These are phyloP conservation scores for Paramisgurnus dabryanus DNA, from an alignment of 2,113 vertebrate genomes.

Conservation along the genomic window DNA sequence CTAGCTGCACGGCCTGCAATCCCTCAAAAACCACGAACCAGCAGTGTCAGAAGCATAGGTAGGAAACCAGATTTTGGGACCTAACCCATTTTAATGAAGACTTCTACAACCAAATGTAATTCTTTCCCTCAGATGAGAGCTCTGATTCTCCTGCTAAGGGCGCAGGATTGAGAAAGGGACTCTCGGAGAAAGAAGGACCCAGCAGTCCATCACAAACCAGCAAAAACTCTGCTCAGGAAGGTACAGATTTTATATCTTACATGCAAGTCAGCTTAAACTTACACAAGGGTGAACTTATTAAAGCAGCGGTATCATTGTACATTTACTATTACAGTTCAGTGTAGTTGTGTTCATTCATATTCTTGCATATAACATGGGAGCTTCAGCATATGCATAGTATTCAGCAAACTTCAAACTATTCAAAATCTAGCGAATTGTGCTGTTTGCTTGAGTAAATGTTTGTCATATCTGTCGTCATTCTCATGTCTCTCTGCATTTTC, in stretches of 20 bases:
- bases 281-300: background rate
- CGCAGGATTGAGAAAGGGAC: slow-evolving; percentile 79
- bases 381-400: no score
- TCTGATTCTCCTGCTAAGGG: slow-evolving; percentile 81
- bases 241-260: slow-evolving; percentile 66
- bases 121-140: slow-evolving; percentile 76
- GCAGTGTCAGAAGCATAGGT: slow-evolving; percentile 80
- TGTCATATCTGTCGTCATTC: background rate
- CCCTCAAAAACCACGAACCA: slow-evolving; percentile 85
- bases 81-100: no score
- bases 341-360: no score
- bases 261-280: background rate
- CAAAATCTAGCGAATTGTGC: no score
- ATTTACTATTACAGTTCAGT: no score
- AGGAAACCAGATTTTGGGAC: slow-evolving; percentile 3
- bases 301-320: no score
- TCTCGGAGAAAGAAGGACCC: slow-evolving; percentile 85
- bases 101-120: no score
- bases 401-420: no score
- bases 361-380: no score
- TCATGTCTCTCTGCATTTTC: background rate
- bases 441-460: background rate
- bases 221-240: slow-evolving; percentile 82
- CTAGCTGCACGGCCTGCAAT: slow-evolving; percentile 81
- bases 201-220: slow-evolving; percentile 69